phyloP scores from a whole-genome alignment of 2,888 invertebrate species.

The Coelinius sp. region DNA sequence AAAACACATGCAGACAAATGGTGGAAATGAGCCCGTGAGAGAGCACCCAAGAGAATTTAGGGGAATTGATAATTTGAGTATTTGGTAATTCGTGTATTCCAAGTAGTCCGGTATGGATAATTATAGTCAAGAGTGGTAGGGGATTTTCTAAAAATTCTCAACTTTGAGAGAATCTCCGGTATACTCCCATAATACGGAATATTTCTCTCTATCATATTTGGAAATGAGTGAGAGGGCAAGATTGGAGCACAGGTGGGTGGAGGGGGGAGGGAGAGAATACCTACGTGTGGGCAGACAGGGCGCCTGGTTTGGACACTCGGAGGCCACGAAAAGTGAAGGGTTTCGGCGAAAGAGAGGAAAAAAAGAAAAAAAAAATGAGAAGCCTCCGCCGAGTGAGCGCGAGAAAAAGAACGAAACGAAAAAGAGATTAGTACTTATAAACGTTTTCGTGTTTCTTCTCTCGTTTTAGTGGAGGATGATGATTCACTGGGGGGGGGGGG shows the following conservation, averaged over 20 bases:
- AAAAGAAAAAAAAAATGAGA: constrained; percentile 32
- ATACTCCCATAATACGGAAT: neutral
- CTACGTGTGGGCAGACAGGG: constrained; percentile 47
- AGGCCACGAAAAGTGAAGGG: constrained; percentile 41
- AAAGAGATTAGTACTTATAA: constrained; percentile 57
- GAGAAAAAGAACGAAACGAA: constrained; percentile 24
- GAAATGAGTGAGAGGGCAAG: constrained; percentile 15
- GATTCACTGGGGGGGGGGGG: neutral
- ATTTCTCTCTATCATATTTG: constrained; percentile 39
- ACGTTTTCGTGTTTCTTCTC: constrained; percentile 62
- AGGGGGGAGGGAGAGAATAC: constrained; percentile 1
- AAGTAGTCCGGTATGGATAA: neutral
- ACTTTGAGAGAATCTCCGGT: neutral
- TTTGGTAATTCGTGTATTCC: neutral
- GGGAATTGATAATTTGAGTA: neutral
- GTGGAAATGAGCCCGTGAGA: neutral
- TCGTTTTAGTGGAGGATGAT: constrained; percentile 6
- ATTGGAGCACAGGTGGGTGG: neutral
- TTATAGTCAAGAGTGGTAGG: constrained; percentile 14
- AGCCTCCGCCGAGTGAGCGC: constrained; percentile 1
- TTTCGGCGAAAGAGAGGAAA: constrained; percentile 36
- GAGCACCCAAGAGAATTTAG: neutral
- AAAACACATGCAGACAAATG: constrained; percentile 8
- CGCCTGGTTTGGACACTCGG: constrained; percentile 1
- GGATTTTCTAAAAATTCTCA: constrained; percentile 22